A percentile compares a stretch with the other conserved stretches of the same genome.
Evolutionary conservation across 2,113 vertebrate genomes (phyloP).

Genomic region (Phycodurus eques): DNA sequence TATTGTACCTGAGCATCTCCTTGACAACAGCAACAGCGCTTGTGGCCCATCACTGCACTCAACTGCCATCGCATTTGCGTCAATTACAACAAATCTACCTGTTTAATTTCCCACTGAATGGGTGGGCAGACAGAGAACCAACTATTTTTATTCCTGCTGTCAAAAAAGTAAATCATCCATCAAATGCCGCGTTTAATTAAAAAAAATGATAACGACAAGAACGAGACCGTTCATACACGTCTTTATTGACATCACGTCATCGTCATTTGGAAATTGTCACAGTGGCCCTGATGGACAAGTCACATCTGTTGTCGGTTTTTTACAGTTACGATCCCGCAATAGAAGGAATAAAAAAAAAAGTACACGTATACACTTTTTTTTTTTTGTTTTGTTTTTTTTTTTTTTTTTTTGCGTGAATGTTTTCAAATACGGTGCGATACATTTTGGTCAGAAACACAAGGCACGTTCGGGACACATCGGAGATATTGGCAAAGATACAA

Average conservation of each 20-base stretch:
- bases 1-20: too few relatives aligned
- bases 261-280: conserved; percentile 36
- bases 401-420: conserved; percentile 42
- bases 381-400: conserved; percentile 26
- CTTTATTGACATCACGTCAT: conserved; percentile 60
- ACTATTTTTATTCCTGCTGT: too few relatives aligned
- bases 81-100: too few relatives aligned
- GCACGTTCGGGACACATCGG: conserved; percentile 63
- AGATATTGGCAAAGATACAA: conserved; percentile 30
- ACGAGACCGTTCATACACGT: neutral
- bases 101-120: too few relatives aligned
- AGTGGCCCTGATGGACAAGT: conserved; percentile 47
- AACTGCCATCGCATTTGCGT: too few relatives aligned
- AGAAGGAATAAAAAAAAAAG: conserved; percentile 28
- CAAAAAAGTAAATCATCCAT: neutral
- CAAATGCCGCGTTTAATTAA: neutral
- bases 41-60: too few relatives aligned
- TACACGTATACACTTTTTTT: conserved; percentile 35
- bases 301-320: conserved; percentile 52
- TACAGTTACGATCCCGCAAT: conserved; percentile 32
- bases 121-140: too few relatives aligned
- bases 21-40: too few relatives aligned
- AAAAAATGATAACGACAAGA: neutral
- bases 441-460: conserved; percentile 81
- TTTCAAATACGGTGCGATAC: conserved; percentile 59